Base-by-base conservation (phyloP, 2,888 invertebrate species). In the Sepioteuthis lessoniana region DNA sequence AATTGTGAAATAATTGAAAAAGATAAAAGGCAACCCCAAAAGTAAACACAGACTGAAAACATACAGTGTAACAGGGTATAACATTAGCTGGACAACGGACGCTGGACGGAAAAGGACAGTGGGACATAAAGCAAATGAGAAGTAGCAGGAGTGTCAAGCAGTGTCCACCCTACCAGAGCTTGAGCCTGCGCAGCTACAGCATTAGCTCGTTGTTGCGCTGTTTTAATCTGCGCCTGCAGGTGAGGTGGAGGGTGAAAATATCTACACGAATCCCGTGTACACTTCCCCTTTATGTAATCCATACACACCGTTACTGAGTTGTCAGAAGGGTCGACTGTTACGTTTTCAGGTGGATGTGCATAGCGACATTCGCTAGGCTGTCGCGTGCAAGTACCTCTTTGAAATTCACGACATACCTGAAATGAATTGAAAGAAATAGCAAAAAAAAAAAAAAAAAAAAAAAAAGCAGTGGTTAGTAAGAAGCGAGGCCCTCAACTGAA, bases 201-300 rank as follows among this genome's bases (percentile, higher is more conserved):
- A 96, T 97, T 97, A 96, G 97, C 97, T 96, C 97, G 95, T 96
- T 97, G 97, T 98, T 99, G 99, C 95, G 96, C 96, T 98, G 99
- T 98, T 95, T 97, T 97, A 94, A 97, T 96, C 96, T 98, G 98
- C 93, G 96, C 96, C 96, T 98, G 98, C 98, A 99, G 99, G 98
- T 99, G 99, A 98, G 99, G 98, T 98, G 99, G 99, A 98, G 99
- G 99, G 98, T 99, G 99, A 98, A 99, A 99, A 98, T 99, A 99
- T 98, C 99, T 99, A 98, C 99, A 99, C 98, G 99, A 98, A 98
- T 99, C 99, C 98, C 99, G 99, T 98, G 98, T 98, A 98, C 99
- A 99, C 98, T 97, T 97, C 95, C 97, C 97, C 96, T 97, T 97
- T 95, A 99, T 98, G 98, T 98, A 99, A 98, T 99, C 99, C 99